phyloP scores from a whole-genome alignment of 2,797 vertebrate species.

The Enteromius paludinosus region DNA sequence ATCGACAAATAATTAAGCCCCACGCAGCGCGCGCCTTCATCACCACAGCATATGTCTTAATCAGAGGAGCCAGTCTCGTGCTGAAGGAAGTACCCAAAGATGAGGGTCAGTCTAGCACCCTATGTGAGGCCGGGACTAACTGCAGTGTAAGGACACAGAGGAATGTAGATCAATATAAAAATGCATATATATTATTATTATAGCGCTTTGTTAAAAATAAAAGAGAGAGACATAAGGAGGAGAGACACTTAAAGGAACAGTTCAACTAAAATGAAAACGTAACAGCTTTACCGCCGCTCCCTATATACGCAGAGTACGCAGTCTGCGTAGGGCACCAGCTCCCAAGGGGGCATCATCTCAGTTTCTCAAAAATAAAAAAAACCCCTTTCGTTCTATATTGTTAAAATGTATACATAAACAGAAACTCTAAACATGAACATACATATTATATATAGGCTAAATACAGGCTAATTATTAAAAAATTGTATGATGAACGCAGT shows the following conservation, averaged over 20 bases:
- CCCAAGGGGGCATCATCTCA: no score
- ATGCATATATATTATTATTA: not conserved
- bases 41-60: constrained; percentile 51
- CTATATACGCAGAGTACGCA: no score
- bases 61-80: constrained; percentile 42
- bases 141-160: not conserved
- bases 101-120: constrained; percentile 37
- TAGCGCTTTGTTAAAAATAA: not conserved
- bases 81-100: constrained; percentile 32
- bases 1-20: constrained; percentile 74
- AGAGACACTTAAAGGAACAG: not conserved
- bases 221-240: not conserved
- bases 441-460: no score
- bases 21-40: constrained; percentile 50
- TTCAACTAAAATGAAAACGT: not conserved
- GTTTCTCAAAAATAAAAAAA: no score
- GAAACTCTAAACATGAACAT: no score
- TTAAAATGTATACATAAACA: no score
- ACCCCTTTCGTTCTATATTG: no score
- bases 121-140: not conserved
- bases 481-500: no score
- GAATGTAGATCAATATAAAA: not conserved
- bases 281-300: not conserved
- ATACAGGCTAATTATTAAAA: no score
- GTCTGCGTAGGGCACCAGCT: no score